phyloP scores from a whole-genome alignment of 1,140 invertebrate species.

The Sesamia nonagrioides region DNA sequence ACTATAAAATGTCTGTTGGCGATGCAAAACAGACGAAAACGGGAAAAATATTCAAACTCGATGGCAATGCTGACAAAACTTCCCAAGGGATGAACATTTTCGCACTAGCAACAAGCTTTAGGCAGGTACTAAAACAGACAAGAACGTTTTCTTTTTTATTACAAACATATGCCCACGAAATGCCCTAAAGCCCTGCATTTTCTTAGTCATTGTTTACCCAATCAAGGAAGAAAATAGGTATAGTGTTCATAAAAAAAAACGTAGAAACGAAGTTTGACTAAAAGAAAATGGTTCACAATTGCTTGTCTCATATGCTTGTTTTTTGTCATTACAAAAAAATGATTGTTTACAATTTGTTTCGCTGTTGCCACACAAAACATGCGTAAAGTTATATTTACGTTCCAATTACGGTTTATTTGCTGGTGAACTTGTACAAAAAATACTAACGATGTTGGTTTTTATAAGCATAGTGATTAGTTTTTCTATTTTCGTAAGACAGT shows the following conservation, averaged over 20 bases:
- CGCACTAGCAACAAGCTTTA: no score
- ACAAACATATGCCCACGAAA: no score
- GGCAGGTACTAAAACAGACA: no score
- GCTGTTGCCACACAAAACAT: conserved; percentile 16
- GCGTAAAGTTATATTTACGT: conserved; percentile 22
- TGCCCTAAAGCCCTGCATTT: no score
- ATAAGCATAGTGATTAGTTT: neutral
- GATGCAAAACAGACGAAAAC: no score
- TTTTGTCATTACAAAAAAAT: conserved; percentile 6
- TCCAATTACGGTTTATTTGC: conserved; percentile 7
- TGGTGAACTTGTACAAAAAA: conserved; percentile 5
- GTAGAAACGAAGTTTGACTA: neutral
- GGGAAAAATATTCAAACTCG: no score
- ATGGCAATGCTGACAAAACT: no score
- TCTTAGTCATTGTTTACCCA: neutral
- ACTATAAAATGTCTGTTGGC: no score
- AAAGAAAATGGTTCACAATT: conserved; percentile 1
- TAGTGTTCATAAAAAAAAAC: no score
- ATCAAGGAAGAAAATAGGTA: neutral
- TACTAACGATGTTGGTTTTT: conserved; percentile 1
- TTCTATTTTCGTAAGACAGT: neutral
- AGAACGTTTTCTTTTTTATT: no score
- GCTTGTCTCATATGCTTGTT: neutral
- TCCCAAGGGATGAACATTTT: no score
- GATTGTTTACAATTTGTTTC: conserved; percentile 34